Evolutionary conservation across 1,140 invertebrate species (phyloP).

Genomic region (Parapsyche elsis): DNA sequence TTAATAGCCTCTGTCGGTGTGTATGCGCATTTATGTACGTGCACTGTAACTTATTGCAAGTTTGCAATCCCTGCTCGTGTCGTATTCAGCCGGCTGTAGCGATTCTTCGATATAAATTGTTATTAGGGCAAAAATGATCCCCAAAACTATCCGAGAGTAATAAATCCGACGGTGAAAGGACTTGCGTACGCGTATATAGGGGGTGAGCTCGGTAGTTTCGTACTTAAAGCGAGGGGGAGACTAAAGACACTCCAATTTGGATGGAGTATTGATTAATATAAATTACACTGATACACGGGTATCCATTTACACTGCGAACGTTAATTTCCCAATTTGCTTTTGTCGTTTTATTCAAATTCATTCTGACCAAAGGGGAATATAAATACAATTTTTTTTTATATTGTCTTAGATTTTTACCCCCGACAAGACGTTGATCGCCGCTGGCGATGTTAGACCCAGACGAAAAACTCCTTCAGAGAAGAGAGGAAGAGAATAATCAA

Average conservation of each 20-base stretch:
- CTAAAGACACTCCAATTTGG: neutral
- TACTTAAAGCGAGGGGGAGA: neutral
- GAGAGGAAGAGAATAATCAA: constrained; percentile 30
- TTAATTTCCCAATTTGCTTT: neutral
- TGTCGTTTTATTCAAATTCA: neutral
- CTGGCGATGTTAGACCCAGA: constrained; percentile 12
- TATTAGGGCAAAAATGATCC: constrained; percentile 37
- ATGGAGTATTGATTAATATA: constrained; percentile 8
- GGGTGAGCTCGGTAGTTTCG: neutral
- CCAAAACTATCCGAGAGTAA: constrained; percentile 24
- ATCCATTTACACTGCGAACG: no score
- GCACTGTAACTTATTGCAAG: no score
- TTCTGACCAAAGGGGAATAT: neutral
- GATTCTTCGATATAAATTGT: constrained; percentile 5
- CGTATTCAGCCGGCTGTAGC: neutral
- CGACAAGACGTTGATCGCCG: neutral
- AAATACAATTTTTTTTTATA: neutral
- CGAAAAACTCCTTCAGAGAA: constrained; percentile 21
- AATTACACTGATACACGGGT: neutral
- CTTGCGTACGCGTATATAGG: neutral
- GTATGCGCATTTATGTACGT: no score
- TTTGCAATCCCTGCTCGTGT: neutral
- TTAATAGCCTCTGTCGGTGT: no score
- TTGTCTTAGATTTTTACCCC: neutral
- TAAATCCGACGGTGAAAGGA: constrained; percentile 27